phyloP scores from a whole-genome alignment of 2,797 vertebrate genomes.

The Anas bahamensis region DNA sequence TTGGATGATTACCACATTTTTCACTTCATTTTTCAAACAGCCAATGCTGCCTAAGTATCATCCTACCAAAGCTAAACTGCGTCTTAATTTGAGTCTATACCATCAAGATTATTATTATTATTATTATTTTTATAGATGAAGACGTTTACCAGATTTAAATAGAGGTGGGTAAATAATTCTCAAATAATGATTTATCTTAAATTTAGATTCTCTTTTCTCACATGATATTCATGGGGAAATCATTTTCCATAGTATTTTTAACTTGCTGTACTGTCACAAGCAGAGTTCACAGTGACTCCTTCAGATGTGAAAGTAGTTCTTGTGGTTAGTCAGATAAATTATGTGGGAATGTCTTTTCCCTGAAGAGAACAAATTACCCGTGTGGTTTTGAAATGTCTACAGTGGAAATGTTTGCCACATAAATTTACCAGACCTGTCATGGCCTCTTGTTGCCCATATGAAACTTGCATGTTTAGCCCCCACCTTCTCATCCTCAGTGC shows the following conservation, averaged over 20 bases:
- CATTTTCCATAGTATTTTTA: slow-evolving; percentile 2
- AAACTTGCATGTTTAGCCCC: not conserved
- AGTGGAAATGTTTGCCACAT: not conserved
- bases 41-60: not conserved
- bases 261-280: not conserved
- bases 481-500: not conserved
- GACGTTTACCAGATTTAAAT: not conserved
- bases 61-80: not conserved
- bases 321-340: not conserved
- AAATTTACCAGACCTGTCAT: not conserved
- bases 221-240: not conserved
- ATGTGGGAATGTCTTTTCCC: not conserved
- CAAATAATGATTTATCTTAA: not conserved
- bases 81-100: not conserved
- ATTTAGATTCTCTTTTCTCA: not conserved
- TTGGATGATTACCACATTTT: not conserved
- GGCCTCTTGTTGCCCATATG: not conserved
- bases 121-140: not conserved
- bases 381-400: not conserved
- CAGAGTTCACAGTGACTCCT: not conserved
- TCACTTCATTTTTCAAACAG: not conserved
- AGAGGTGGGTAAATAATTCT: not conserved
- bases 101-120: not conserved
- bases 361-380: not conserved
- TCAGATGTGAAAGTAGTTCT: not conserved